Conservation (phyloP, 2,888 invertebrate genomes). For the Oithona nana region DNA sequence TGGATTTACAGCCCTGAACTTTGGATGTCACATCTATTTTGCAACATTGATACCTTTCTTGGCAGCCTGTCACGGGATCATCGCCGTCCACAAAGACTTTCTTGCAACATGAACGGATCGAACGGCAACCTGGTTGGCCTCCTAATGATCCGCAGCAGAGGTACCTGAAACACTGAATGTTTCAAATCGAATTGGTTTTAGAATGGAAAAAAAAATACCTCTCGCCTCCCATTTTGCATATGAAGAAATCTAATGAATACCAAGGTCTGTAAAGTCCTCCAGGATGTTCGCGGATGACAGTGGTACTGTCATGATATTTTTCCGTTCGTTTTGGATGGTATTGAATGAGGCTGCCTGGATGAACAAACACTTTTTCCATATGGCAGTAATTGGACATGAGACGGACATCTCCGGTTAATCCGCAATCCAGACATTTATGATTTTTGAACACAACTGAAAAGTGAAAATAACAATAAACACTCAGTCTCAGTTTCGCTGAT, state of each 20-base stretch:
- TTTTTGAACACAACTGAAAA: slow-evolving; percentile 9
- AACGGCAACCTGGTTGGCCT: neutral
- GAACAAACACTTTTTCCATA: slow-evolving; percentile 7
- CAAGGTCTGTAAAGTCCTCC: neutral
- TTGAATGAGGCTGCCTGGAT: slow-evolving; percentile 5
- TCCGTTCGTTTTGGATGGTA: slow-evolving; percentile 8
- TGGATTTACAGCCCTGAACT: neutral
- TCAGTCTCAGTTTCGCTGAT: no score
- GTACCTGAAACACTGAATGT: no score
- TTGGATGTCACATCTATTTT: neutral
- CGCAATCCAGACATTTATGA: slow-evolving; percentile 2
- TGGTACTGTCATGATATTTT: neutral
- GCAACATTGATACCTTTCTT: neutral
- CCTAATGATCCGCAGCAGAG: neutral
- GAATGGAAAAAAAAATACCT: no score
- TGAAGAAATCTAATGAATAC: neutral
- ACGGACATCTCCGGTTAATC: neutral
- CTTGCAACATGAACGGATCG: neutral
- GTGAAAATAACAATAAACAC: no score
- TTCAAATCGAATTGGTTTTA: no score
- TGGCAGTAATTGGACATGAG: slow-evolving; percentile 14
- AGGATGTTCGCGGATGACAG: neutral
- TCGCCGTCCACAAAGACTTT: neutral
- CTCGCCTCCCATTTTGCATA: neutral
- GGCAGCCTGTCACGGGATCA: neutral